phyloP scores from a whole-genome alignment of 2,113 vertebrate species.

The Forbesichthys agassizii region DNA sequence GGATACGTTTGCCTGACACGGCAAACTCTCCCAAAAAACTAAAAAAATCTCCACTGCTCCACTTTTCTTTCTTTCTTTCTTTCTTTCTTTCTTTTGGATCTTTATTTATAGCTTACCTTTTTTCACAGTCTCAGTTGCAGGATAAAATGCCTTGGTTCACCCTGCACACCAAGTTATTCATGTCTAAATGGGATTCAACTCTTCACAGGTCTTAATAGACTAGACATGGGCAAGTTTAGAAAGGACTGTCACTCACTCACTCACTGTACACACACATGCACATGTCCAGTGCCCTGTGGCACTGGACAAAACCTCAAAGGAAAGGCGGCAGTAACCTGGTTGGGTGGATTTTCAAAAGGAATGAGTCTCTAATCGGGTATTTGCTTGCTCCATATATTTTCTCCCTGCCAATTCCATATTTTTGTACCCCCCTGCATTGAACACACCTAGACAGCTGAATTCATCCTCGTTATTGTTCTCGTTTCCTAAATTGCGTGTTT shows the following conservation, averaged over 20 bases:
- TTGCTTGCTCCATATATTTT: conserved; percentile 73
- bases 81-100: not conserved
- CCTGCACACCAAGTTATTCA: too few relatives aligned
- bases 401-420: conserved; percentile 19
- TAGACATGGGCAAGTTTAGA: too few relatives aligned
- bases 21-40: conserved; percentile 25
- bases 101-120: too few relatives aligned
- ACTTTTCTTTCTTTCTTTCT: conserved; percentile 1
- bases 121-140: too few relatives aligned
- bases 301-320: conserved; percentile 71
- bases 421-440: conserved; percentile 21
- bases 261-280: not conserved
- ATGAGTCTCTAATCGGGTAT: conserved; percentile 77
- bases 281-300: not conserved
- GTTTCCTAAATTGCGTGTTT: not conserved
- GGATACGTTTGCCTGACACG: conserved; percentile 28
- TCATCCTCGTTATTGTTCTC: conserved; percentile 7
- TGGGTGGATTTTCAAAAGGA: conserved; percentile 70
- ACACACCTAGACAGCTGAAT: conserved; percentile 22
- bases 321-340: conserved; percentile 47
- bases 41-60: conserved; percentile 23
- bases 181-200: too few relatives aligned
- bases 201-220: too few relatives aligned
- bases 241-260: not conserved
- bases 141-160: too few relatives aligned